phyloP scores from a whole-genome alignment of 2,113 vertebrate genomes.

The Alethe diademata region DNA sequence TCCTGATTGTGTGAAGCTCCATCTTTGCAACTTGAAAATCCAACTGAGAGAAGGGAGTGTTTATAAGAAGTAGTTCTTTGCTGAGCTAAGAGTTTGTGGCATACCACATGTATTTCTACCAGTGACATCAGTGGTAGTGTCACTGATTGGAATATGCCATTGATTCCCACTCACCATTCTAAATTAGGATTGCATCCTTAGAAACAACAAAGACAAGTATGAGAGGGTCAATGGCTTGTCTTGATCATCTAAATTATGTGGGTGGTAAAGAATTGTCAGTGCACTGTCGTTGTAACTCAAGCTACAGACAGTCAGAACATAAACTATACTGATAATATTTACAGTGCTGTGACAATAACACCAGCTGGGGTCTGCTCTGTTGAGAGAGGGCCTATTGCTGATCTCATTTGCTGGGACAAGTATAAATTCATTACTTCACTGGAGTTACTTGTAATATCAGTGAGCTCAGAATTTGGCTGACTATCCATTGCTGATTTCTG shows the following conservation, averaged over 20 bases:
- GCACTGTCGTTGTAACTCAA: background rate
- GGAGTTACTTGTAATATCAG: background rate
- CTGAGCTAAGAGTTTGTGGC: background rate
- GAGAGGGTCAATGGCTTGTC: background rate
- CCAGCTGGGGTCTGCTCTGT: background rate
- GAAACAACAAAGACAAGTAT: background rate
- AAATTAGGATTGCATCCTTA: background rate
- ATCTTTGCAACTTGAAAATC: background rate
- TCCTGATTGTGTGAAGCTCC: background rate
- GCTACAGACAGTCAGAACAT: background rate
- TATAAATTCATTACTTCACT: background rate
- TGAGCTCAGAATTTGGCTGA: background rate
- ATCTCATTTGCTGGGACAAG: background rate
- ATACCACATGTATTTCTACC: background rate
- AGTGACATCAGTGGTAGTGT: background rate
- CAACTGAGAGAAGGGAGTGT: background rate
- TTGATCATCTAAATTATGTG: background rate
- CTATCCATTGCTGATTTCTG: background rate
- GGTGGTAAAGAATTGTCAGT: background rate
- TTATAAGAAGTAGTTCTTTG: background rate
- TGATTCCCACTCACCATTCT: background rate
- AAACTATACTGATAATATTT: background rate
- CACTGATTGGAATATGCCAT: background rate
- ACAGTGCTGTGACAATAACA: background rate
- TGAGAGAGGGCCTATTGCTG: background rate